Conservation (phyloP, 2,888 invertebrate genomes). For the Tachina fera region DNA sequence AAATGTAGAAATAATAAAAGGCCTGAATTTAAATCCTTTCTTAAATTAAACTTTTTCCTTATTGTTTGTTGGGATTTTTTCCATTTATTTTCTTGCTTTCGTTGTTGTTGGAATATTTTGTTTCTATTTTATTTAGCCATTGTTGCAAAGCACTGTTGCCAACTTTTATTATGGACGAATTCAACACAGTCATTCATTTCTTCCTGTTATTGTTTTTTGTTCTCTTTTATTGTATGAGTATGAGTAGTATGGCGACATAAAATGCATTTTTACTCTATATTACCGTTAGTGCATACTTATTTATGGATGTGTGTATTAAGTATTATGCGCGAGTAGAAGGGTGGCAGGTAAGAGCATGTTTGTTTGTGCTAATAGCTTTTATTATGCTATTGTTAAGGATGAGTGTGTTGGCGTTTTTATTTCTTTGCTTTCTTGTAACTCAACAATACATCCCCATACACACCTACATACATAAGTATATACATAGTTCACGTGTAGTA, state of each 20-base stretch:
- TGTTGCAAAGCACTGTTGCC: conserved; percentile 57
- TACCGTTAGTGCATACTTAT: conserved; percentile 1
- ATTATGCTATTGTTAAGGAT: conserved; percentile 40
- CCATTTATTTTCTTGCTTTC: conserved; percentile 20
- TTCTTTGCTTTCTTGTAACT: conserved; percentile 45
- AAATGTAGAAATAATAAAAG: conserved; percentile 61
- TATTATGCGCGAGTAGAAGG: too few species aligned
- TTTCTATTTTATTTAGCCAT: conserved; percentile 64
- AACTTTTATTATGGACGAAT: conserved; percentile 61
- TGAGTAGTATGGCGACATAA: conserved; percentile 28
- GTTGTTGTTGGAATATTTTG: conserved; percentile 45
- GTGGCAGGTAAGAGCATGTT: conserved; percentile 12
- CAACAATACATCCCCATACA: conserved; percentile 19
- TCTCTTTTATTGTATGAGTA: conserved; percentile 10
- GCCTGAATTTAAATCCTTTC: conserved; percentile 66
- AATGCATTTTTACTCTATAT: conserved; percentile 33
- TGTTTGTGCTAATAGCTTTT: conserved; percentile 63
- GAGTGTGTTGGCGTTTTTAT: conserved; percentile 59
- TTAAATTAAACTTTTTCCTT: conserved; percentile 65
- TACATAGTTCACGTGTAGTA: background rate
- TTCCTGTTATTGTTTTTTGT: conserved; percentile 55
- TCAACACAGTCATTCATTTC: conserved; percentile 70
- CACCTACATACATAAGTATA: background rate
- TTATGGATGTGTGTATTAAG: too few species aligned
- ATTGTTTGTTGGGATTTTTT: conserved; percentile 30